Evolutionary conservation across 2,797 vertebrate genomes (phyloP).

Genomic region (Lepilemur ruficaudatus): DNA sequence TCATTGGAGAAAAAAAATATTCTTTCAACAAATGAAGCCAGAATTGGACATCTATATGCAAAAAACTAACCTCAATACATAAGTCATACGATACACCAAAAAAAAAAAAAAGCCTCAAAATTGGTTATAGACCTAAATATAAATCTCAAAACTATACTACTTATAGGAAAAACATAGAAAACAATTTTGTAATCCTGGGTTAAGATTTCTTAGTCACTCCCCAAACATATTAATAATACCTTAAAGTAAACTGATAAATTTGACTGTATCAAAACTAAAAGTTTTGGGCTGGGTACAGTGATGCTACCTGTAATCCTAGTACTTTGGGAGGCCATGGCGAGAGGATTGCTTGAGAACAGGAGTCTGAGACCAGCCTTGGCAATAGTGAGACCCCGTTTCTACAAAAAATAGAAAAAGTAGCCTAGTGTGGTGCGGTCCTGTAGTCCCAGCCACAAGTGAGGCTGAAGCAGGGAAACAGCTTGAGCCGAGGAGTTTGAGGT

Average conservation of each 20-base stretch:
- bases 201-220: background rate
- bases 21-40: background rate
- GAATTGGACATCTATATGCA: background rate
- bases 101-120: background rate
- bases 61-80: background rate
- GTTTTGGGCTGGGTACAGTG: background rate
- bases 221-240: background rate
- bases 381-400: background rate
- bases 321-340: background rate
- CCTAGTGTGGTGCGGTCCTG: background rate
- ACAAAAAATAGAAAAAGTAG: background rate
- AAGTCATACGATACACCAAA: background rate
- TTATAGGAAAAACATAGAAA: background rate
- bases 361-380: background rate
- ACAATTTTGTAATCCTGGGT: background rate
- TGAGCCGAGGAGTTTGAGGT: background rate
- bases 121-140: background rate
- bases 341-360: background rate
- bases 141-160: background rate
- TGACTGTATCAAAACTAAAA: background rate
- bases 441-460: background rate
- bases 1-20: background rate
- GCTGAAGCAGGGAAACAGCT: background rate
- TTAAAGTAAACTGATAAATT: background rate
- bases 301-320: background rate